A percentile compares a stretch with the other conserved stretches of the same genome.
phyloP scores from a whole-genome alignment of 2,888 invertebrate genomes.

The Hipparchia semele region DNA sequence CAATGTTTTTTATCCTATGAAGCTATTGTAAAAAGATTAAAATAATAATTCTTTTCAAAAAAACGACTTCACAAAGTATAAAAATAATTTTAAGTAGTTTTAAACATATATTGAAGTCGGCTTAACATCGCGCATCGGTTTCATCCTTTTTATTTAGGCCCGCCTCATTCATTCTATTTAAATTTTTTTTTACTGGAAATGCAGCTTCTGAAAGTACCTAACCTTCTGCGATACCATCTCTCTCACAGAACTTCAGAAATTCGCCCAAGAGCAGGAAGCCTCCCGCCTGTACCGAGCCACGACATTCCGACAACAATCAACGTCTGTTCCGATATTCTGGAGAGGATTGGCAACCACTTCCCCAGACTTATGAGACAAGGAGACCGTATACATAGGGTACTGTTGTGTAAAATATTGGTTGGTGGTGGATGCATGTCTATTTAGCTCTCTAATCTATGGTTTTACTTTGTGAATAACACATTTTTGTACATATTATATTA shows the following conservation, averaged over 20 bases:
- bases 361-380: conserved; percentile 79
- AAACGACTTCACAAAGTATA: too few relatives aligned
- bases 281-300: conserved; percentile 57
- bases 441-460: conserved; percentile 2
- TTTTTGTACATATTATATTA: too few relatives aligned
- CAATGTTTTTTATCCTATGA: too few relatives aligned
- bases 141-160: too few relatives aligned
- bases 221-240: background rate
- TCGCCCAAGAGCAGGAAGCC: conserved; percentile 69
- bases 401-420: conserved; percentile 23
- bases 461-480: background rate
- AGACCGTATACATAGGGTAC: conserved; percentile 85
- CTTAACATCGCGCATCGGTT: too few relatives aligned
- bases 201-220: too few relatives aligned
- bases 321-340: conserved; percentile 71
- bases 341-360: conserved; percentile 75
- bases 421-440: conserved; percentile 42
- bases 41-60: too few relatives aligned
- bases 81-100: too few relatives aligned
- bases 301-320: conserved; percentile 50
- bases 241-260: conserved; percentile 53
- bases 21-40: too few relatives aligned
- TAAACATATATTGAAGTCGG: too few relatives aligned
- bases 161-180: too few relatives aligned
- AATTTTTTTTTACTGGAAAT: too few relatives aligned